phyloP scores from a whole-genome alignment of 1,140 invertebrate genomes.

The Diploscapter pachys region DNA sequence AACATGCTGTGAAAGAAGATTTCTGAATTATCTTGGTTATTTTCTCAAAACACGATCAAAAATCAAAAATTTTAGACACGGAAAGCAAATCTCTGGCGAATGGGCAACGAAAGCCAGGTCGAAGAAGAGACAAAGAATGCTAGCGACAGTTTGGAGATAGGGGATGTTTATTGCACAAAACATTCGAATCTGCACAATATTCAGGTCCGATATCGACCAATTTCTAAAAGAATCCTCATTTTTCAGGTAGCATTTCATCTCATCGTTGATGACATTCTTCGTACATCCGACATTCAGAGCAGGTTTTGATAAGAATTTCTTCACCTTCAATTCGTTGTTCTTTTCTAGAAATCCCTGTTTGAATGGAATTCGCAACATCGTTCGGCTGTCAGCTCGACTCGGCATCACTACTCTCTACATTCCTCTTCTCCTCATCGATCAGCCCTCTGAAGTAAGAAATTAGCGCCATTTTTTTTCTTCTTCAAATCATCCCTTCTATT shows the following conservation, averaged over 20 bases:
- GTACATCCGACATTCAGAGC: slow-evolving; percentile 77
- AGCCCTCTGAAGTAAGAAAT: slow-evolving; percentile 73
- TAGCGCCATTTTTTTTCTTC: not conserved
- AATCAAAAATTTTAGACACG: slow-evolving; percentile 4
- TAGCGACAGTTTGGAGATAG: slow-evolving; percentile 62
- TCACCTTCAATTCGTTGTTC: too few relatives aligned
- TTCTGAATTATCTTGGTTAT: not conserved
- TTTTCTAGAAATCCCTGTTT: slow-evolving; percentile 79
- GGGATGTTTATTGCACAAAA: slow-evolving; percentile 86
- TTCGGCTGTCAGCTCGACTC: slow-evolving; percentile 85
- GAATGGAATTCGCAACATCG: slow-evolving; percentile 83
- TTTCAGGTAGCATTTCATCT: slow-evolving; percentile 91
- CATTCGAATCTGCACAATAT: slow-evolving; percentile 78
- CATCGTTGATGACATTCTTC: slow-evolving; percentile 64
- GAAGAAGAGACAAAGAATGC: slow-evolving; percentile 12
- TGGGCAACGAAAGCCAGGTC: slow-evolving; percentile 17
- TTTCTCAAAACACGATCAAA: too few relatives aligned
- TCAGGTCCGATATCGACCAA: not conserved
- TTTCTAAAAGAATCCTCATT: slow-evolving; percentile 18
- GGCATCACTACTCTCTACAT: slow-evolving; percentile 88
- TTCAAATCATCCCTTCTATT: slow-evolving; percentile 40
- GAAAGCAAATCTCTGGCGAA: slow-evolving; percentile 18
- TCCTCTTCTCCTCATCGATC: slow-evolving; percentile 82
- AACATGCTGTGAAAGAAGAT: not conserved
- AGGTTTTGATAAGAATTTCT: too few relatives aligned